Percentiles rank a stretch among this genome's conserved stretches.
These are phyloP conservation scores for Lissocephala sabroskyi DNA, from an alignment of 2,888 invertebrate genomes.

Conservation along the genomic window DNA sequence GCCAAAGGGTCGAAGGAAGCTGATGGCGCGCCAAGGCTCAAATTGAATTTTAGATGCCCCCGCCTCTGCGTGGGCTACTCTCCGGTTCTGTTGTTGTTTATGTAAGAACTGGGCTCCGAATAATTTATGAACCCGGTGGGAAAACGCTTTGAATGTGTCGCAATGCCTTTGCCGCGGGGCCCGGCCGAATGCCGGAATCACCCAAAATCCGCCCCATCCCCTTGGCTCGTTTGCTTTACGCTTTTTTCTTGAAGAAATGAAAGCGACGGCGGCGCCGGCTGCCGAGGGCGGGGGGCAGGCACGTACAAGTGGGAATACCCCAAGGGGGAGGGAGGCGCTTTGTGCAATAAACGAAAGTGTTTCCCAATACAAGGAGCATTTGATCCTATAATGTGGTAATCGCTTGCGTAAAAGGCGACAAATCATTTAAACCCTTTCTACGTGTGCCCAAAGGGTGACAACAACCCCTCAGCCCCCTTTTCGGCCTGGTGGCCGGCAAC, in stretches of 20 bases:
- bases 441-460: slow-evolving; percentile 47
- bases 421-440: slow-evolving; percentile 63
- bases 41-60: slow-evolving; percentile 62
- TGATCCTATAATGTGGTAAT: slow-evolving; percentile 70
- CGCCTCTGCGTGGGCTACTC: slow-evolving; percentile 21
- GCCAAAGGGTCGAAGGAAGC: slow-evolving; percentile 17
- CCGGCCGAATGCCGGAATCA: slow-evolving; percentile 41
- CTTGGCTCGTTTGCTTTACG: background rate
- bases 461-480: slow-evolving; percentile 23
- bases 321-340: slow-evolving; percentile 27
- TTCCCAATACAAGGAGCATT: slow-evolving; percentile 56
- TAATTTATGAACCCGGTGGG: slow-evolving; percentile 69
- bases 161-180: slow-evolving; percentile 45
- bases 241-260: background rate
- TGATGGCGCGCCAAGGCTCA: slow-evolving; percentile 27
- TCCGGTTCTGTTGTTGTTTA: slow-evolving; percentile 34
- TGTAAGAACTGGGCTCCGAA: slow-evolving; percentile 57
- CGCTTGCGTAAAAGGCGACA: slow-evolving; percentile 71
- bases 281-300: background rate
- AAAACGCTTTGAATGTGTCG: slow-evolving; percentile 68
- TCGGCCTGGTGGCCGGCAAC: slow-evolving; percentile 23
- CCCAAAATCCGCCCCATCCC: background rate
- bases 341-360: slow-evolving; percentile 64
- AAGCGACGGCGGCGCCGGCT: background rate
- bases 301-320: slow-evolving; percentile 52